Evolutionary conservation across 2,113 vertebrate genomes (phyloP).

Genomic region (Hucho hucho): DNA sequence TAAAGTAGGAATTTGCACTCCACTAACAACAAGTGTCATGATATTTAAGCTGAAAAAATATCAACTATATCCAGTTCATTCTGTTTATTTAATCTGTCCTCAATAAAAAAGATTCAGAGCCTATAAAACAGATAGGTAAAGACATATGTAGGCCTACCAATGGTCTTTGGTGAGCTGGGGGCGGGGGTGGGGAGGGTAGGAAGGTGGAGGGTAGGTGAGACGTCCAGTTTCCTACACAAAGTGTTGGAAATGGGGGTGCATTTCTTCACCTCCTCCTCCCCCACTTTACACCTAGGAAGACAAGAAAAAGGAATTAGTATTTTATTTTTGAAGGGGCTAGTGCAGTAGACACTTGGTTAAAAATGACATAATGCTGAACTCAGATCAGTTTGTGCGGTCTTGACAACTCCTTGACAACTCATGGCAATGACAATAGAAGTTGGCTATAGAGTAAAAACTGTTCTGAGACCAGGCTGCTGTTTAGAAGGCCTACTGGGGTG

Average conservation of each 20-base stretch:
- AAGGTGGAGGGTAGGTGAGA: constrained; percentile 24
- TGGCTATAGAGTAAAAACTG: no score
- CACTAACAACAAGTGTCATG: not conserved
- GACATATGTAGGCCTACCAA: constrained; percentile 29
- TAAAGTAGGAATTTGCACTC: no score
- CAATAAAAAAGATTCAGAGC: not conserved
- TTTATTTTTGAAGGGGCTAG: no score
- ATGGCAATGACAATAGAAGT: no score
- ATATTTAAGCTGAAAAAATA: not conserved
- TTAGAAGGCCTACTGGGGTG: not conserved
- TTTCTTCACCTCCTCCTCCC: constrained; percentile 63
- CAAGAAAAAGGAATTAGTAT: not conserved
- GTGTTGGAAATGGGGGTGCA: constrained; percentile 73
- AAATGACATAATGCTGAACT: no score
- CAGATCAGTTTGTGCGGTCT: no score
- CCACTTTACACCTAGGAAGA: constrained; percentile 67
- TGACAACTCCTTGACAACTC: no score
- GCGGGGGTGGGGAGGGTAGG: not conserved
- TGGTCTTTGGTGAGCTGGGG: constrained; percentile 1
- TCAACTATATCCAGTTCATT: not conserved
- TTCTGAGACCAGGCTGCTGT: no score
- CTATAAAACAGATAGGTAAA: not conserved
- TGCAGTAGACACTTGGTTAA: no score
- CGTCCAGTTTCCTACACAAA: constrained; percentile 57
- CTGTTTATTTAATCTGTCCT: not conserved